Percentiles rank a stretch among this genome's conserved stretches.
These are phyloP conservation scores for Acanthisitta chloris DNA, from an alignment of 2,113 vertebrate species.

Conservation along the genomic window DNA sequence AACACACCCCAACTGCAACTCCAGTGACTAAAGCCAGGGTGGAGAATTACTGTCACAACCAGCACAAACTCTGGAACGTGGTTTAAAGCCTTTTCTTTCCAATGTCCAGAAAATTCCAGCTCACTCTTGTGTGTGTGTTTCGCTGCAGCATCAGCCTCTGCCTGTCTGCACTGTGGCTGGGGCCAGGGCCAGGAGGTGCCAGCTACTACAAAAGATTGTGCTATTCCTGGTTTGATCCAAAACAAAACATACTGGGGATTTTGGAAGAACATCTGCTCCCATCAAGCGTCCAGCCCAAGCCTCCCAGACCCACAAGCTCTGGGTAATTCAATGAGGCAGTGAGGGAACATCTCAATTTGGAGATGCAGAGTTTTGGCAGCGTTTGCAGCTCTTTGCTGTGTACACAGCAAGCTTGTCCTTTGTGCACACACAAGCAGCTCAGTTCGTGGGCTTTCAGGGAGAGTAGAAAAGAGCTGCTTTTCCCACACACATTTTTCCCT, in stretches of 20 bases:
- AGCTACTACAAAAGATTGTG: constrained; percentile 6
- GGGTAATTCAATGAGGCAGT: not conserved
- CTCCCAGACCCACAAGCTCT: not conserved
- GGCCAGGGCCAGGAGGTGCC: constrained; percentile 13
- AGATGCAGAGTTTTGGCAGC: not conserved
- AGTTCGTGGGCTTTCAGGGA: not conserved
- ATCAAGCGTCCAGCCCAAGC: not conserved
- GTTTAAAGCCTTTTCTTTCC: constrained; percentile 15
- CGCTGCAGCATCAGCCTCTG: not conserved
- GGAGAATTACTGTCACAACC: not conserved
- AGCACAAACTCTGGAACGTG: not conserved
- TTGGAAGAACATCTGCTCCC: constrained; percentile 41
- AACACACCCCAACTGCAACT: not conserved
- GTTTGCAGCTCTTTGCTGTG: not conserved
- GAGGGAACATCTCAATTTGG: not conserved
- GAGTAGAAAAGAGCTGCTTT: not conserved
- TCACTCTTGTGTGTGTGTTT: not conserved
- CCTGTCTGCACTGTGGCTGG: not conserved
- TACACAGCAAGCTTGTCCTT: not conserved
- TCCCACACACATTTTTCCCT: not conserved
- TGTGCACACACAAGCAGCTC: not conserved
- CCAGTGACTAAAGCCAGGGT: not conserved
- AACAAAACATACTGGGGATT: constrained; percentile 8
- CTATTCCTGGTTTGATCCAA: constrained; percentile 25
- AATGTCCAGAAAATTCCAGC: not conserved